A percentile compares a stretch with the other conserved stretches of the same genome.
Evolutionary conservation across 1,140 invertebrate genomes (phyloP).

Genomic region (Trichonephila inaurata): DNA sequence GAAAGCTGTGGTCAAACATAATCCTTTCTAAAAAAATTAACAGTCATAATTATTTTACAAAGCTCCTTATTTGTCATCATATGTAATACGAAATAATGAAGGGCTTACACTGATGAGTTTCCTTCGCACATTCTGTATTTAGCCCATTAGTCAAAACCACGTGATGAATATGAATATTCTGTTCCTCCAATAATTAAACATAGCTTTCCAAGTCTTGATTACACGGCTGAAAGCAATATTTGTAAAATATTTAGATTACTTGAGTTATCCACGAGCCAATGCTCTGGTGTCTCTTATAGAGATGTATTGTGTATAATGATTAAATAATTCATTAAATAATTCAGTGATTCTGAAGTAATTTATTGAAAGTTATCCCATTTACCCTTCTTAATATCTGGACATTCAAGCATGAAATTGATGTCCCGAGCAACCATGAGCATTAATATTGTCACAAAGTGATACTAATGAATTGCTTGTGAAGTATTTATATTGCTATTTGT

Average conservation of each 20-base stretch:
- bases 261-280: not conserved
- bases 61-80: not conserved
- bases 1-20: too few species aligned
- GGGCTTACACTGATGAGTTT: not conserved
- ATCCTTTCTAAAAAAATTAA: too few species aligned
- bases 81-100: not conserved
- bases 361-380: conserved; percentile 51
- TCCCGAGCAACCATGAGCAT: not conserved
- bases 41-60: not conserved
- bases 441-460: not conserved
- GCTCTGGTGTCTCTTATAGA: not conserved
- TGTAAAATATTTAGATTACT: not conserved
- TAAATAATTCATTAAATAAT: conserved; percentile 44
- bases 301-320: not conserved
- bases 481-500: not conserved
- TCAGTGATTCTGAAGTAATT: conserved; percentile 17
- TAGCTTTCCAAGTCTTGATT: not conserved
- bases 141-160: not conserved
- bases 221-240: not conserved
- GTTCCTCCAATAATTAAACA: not conserved
- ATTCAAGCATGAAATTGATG: not conserved
- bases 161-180: not conserved
- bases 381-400: not conserved
- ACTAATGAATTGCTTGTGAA: conserved; percentile 1
- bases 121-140: not conserved